Evolutionary conservation across 2,888 invertebrate genomes (phyloP), one percentile per base, ranked within the genome.

Genomic region (Macrophya alboannulata): DNA sequence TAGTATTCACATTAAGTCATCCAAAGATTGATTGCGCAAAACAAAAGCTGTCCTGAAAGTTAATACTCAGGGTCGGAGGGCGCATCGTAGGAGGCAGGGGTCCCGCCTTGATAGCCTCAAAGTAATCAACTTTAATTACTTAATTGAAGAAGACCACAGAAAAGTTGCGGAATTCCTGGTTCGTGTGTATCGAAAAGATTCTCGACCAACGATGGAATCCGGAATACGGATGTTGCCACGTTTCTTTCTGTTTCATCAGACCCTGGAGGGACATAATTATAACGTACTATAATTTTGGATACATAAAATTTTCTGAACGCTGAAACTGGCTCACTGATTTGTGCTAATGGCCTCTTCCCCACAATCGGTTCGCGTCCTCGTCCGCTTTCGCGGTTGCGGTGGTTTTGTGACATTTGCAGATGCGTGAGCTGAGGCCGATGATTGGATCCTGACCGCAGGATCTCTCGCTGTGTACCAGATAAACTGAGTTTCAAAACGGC

Each of bases 341-440:
- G 40, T 62, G 68, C 83, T 83, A 83, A 83, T 83, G 68, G 83
- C 62, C 68, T 25, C 48, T 62, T 43, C 6, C 21, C 81, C 81
- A 9, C 81, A 81, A 62, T 83, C 83, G 83, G 83, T 12, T 71
- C 83, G 31, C 65, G 31, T 17, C 45, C 40, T 43, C 25, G 81
- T 81, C 81, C 12, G 62, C 31, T 43, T 81, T 62, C 25, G 83
- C 48, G 71, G 71, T 71, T 83, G 83, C n/a, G 83, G 83, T 40
- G 83, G 83, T 83, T 71, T 68, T 17, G 83, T 83, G 83, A 68
- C 83, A 83, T 68, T 83, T 83, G 71, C 83, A 83, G 83, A 83
- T 83, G 83, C 71, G 83, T 71, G 83, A 83, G 83, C 68, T 62
- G 68, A 71, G 83, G n/a, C 21, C 25, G 55, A 68, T 83, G 83